Percentiles rank a stretch among this genome's conserved stretches.
phyloP scores from a whole-genome alignment of 2,888 invertebrate genomes.

The Erebia ligea region DNA sequence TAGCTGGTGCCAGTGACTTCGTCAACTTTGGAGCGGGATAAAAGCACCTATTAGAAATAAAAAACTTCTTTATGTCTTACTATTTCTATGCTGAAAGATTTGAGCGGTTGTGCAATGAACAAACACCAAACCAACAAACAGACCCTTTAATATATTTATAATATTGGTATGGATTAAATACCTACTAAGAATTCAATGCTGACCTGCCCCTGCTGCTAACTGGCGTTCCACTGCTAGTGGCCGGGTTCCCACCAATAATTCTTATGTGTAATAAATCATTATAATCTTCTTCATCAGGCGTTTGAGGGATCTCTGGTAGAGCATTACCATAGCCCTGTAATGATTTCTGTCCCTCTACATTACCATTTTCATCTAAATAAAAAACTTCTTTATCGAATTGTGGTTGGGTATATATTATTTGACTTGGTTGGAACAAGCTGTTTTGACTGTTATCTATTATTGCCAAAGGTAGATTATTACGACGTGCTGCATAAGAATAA shows the following conservation, averaged over 20 bases:
- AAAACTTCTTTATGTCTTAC: no score
- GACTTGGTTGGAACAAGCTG: background rate
- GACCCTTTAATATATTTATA: no score
- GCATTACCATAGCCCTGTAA: background rate
- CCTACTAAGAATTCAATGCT: background rate
- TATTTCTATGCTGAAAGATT: no score
- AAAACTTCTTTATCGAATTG: background rate
- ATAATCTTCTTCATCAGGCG: constrained; percentile 15
- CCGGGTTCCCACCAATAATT: constrained; percentile 68
- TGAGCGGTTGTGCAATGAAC: no score
- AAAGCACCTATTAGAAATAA: no score
- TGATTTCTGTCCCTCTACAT: background rate
- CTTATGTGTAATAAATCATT: constrained; percentile 39
- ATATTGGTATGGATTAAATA: background rate
- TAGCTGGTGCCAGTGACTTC: background rate
- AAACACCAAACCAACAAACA: no score
- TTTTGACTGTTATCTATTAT: background rate
- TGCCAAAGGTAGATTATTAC: background rate
- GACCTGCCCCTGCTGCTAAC: constrained; percentile 63
- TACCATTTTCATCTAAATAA: background rate
- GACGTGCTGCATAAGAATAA: background rate
- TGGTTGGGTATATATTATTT: background rate
- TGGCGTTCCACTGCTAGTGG: constrained; percentile 67
- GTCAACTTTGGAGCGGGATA: background rate
- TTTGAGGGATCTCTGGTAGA: background rate